A percentile compares a stretch with the other conserved stretches of the same genome.
phyloP scores from a whole-genome alignment of 1,140 invertebrate genomes.

The Formica selysi region DNA sequence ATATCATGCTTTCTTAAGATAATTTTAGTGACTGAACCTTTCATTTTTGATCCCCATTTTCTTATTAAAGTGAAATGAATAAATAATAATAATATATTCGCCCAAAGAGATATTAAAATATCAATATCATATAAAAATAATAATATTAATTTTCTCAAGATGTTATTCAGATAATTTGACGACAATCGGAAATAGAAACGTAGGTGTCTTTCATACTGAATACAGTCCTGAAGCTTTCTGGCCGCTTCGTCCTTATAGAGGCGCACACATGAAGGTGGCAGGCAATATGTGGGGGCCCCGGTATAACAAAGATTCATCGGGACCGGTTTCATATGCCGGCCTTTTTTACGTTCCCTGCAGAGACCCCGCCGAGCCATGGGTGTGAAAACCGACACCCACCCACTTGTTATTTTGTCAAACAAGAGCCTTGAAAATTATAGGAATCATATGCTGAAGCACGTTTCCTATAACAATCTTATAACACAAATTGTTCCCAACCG shows the following conservation, averaged over 20 bases:
- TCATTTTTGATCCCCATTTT: neutral
- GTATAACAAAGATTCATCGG: conserved; percentile 84
- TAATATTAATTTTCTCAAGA: neutral
- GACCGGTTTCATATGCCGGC: conserved; percentile 84
- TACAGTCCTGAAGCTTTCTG: conserved; percentile 62
- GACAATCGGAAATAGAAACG: neutral
- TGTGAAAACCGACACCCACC: conserved; percentile 87
- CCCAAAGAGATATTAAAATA: neutral
- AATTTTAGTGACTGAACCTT: neutral
- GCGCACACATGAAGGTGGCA: conserved; percentile 44
- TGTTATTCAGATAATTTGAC: neutral
- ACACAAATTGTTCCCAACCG: conserved; percentile 25
- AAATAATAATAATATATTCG: neutral
- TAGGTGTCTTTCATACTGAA: conserved; percentile 18
- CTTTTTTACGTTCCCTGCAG: conserved; percentile 83
- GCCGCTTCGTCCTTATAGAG: conserved; percentile 66
- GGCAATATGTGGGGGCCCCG: conserved; percentile 58
- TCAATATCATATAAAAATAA: neutral
- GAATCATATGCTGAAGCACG: conserved; percentile 75
- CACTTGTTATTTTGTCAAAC: conserved; percentile 87
- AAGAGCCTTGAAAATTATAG: conserved; percentile 84
- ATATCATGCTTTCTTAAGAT: neutral
- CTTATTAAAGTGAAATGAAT: neutral
- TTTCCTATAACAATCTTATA: neutral
- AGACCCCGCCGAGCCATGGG: conserved; percentile 82